Percentiles rank a stretch among this genome's conserved stretches.
Evolutionary conservation across 2,797 vertebrate species (phyloP).

Genomic region (Rhinogobio ventralis): DNA sequence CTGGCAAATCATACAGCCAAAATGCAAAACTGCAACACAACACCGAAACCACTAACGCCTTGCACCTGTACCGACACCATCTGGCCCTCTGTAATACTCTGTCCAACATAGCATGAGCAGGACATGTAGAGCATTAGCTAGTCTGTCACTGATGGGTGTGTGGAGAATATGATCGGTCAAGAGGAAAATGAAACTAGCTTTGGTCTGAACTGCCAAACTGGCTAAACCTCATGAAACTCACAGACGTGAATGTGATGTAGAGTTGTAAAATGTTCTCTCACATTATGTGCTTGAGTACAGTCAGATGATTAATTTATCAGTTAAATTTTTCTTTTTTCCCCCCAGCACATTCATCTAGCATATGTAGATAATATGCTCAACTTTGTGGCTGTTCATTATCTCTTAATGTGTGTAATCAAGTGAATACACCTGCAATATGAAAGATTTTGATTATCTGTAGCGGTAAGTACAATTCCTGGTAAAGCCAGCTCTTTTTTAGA

Average conservation of each 20-base stretch:
- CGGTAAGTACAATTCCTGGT: not conserved
- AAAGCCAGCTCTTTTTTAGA: constrained; percentile 3
- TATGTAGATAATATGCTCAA: not conserved
- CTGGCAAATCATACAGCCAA: constrained; percentile 34
- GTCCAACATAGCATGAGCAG: constrained; percentile 36
- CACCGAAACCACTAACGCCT: constrained; percentile 17
- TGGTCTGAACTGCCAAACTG: not conserved
- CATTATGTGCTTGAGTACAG: constrained; percentile 12
- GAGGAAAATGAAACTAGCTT: constrained; percentile 28
- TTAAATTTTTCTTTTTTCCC: not conserved
- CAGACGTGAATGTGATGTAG: not conserved
- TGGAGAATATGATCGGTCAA: not conserved
- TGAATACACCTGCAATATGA: constrained; percentile 19
- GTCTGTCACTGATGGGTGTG: constrained; percentile 6
- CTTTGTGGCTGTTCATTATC: not conserved
- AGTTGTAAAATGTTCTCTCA: not conserved
- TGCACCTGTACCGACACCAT: constrained; percentile 44
- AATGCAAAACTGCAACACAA: constrained; percentile 42
- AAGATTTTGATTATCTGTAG: not conserved
- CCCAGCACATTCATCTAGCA: constrained; percentile 2
- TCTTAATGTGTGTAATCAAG: not conserved
- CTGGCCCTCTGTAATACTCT: constrained; percentile 30
- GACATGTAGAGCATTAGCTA: not conserved
- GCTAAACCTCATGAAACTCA: constrained; percentile 1
- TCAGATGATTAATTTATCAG: not conserved